A percentile compares a stretch with the other conserved stretches of the same genome.
Evolutionary conservation across 2,888 invertebrate genomes (phyloP).

Genomic region (Dolichomitus sp.): DNA sequence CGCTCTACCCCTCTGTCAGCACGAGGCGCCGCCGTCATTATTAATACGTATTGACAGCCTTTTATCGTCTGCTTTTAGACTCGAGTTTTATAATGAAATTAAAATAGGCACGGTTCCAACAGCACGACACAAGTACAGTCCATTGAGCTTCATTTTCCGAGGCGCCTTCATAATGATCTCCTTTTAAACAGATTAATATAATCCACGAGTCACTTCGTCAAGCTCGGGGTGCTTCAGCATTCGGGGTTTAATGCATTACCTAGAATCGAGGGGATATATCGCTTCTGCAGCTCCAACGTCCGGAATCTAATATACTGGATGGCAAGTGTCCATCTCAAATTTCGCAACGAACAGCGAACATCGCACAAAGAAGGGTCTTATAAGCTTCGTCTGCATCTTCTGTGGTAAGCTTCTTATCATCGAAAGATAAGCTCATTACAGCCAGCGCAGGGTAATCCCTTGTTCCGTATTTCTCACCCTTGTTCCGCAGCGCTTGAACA

Average conservation of each 20-base stretch:
- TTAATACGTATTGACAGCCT: no score
- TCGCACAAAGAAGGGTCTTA: constrained; percentile 1
- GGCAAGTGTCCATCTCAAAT: constrained; percentile 2
- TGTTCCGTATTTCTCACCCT: constrained; percentile 23
- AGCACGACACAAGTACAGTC: no score
- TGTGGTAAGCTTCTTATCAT: constrained; percentile 26
- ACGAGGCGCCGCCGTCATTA: no score
- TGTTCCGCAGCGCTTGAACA: constrained; percentile 2
- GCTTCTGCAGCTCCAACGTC: background rate
- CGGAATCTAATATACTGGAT: background rate
- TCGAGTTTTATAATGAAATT: no score
- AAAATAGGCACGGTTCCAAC: no score
- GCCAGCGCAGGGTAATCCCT: constrained; percentile 16
- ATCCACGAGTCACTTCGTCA: background rate
- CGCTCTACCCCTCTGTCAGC: no score
- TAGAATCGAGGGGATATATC: background rate
- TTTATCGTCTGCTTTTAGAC: no score
- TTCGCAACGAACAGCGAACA: background rate
- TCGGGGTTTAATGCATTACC: background rate
- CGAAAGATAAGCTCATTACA: constrained; percentile 29
- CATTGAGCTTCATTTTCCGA: no score
- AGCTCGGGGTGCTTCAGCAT: background rate
- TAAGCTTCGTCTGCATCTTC: constrained; percentile 16
- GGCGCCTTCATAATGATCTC: background rate
- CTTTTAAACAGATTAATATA: background rate